Percentiles rank a stretch among this genome's conserved stretches.
Evolutionary conservation across 2,797 vertebrate species (phyloP).

Genomic region (Bucorvus abyssinicus): DNA sequence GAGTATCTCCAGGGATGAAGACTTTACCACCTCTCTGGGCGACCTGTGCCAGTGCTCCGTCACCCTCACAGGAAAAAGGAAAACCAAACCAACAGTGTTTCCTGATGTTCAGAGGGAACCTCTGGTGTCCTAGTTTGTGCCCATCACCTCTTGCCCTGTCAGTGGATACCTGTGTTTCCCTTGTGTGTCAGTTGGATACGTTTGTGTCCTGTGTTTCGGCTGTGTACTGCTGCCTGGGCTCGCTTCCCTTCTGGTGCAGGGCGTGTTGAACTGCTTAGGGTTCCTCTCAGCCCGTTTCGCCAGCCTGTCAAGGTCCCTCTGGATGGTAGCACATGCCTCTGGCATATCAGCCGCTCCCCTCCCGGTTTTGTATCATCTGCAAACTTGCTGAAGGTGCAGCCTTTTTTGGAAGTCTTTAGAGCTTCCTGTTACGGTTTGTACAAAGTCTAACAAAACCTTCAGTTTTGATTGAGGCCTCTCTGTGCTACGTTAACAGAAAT

Average conservation of each 20-base stretch:
- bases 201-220: too few relatives aligned
- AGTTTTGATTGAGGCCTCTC: neutral
- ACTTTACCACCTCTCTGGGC: neutral
- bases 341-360: neutral
- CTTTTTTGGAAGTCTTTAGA: neutral
- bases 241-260: too few relatives aligned
- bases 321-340: neutral
- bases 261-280: neutral
- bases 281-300: neutral
- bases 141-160: neutral
- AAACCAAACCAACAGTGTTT: too few relatives aligned
- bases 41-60: too few relatives aligned
- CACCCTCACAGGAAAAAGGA: neutral
- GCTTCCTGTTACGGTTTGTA: neutral
- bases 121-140: neutral
- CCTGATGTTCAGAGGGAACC: neutral
- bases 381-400: neutral
- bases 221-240: too few relatives aligned
- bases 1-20: neutral
- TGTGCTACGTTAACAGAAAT: neutral
- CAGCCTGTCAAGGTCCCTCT: neutral
- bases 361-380: neutral
- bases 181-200: too few relatives aligned
- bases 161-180: too few relatives aligned
- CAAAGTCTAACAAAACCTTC: neutral